A percentile compares a stretch with the other conserved stretches of the same genome.
Conservation (phyloP, 2,797 vertebrate genomes). For the Scolopax bukidnonensis region DNA sequence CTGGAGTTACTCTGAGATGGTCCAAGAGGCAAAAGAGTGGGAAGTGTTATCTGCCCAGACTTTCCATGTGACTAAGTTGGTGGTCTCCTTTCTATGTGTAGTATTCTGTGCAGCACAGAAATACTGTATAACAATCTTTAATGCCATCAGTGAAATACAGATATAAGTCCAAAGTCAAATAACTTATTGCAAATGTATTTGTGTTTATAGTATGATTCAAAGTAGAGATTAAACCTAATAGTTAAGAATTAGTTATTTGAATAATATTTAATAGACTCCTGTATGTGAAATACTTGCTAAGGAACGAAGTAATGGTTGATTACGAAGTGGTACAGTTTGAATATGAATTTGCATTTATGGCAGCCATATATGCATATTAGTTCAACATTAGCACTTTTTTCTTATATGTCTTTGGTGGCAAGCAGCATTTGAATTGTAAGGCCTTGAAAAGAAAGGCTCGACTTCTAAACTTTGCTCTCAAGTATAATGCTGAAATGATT, state of each 20-base stretch:
- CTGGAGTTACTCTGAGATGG: background rate
- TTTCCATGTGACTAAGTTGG: accelerated
- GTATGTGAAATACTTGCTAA: background rate
- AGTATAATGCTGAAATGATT: too few relatives aligned
- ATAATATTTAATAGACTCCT: background rate
- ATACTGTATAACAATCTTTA: background rate
- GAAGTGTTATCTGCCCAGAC: background rate
- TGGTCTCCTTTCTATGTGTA: background rate
- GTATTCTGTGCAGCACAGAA: background rate
- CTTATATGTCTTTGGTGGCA: background rate
- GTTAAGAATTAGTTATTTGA: background rate
- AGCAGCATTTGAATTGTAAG: background rate
- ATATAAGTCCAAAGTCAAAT: background rate
- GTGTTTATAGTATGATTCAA: background rate
- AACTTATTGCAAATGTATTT: background rate
- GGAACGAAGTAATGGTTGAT: background rate
- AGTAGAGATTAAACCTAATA: background rate
- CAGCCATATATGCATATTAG: background rate
- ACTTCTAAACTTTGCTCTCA: background rate
- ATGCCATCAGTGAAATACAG: background rate
- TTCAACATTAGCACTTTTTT: background rate
- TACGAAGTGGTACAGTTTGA: background rate
- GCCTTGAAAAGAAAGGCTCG: background rate
- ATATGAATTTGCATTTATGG: background rate
- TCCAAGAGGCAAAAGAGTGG: background rate